Evolutionary conservation across 1,140 invertebrate species (phyloP), one percentile per base, ranked within the genome.

Genomic region (Scylla paramamosain): DNA sequence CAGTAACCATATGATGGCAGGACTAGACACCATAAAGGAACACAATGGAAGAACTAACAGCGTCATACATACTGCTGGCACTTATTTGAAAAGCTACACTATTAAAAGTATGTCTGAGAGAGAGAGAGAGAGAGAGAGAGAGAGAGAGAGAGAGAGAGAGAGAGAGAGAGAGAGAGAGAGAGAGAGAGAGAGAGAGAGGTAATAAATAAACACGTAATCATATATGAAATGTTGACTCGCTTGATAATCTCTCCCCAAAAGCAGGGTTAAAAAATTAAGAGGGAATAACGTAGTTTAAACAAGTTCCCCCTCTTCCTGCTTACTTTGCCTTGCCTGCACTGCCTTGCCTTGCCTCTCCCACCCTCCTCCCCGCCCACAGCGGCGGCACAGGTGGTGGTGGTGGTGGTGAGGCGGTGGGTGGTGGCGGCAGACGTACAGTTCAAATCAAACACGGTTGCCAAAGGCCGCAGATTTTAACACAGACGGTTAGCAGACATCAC

Each of bases 131-230:
- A 91, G 89, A 28, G 12, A 46, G 39, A 91, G 89, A 29, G n/a
- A 59, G 89, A 91, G 39, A 59, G 39, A 59, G 89, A 91, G 39
- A 59, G 25, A 59, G 45, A 67, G 91, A 77, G 20, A 31, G n/a
- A 77, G 52, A 59, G 20, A 77, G 31, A 77, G 52, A 88, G 31
- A 39, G 29, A 88, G 31, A 88, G 86, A 32, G 25, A 88, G 31
- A 88, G 29, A 87, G 86, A 87, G 25, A 87, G 28, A 87, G 28
- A 32, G 86, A 87, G n/a, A 46, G 12, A 16, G 12, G 28, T 0
- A 46, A 32, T 39, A 32, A 32, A 46, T 87, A 46, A 39, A 46
- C 45, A 46, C 45, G 86, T 87, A 46, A 77, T 77, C 67, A 77
- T 77, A 77, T 77, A 77, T 77, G 67, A 77, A 77, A 77, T 77